phyloP scores from a whole-genome alignment of 2,888 invertebrate genomes.

The Scaeva pyrastri region DNA sequence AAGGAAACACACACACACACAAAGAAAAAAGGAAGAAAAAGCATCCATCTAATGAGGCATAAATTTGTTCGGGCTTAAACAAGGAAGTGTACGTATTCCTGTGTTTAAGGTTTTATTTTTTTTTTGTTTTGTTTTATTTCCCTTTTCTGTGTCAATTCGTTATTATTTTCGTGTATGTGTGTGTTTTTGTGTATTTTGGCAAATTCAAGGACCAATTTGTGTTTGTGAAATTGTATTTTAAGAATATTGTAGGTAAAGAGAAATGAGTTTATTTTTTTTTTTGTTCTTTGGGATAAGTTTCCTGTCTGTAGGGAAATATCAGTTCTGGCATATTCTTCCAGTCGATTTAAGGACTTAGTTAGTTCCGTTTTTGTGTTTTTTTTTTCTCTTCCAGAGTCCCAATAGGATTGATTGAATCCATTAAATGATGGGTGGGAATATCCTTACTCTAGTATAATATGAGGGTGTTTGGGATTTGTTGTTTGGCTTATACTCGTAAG shows the following conservation, averaged over 20 bases:
- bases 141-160: no score
- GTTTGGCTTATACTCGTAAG: not conserved
- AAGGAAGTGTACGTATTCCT: constrained; percentile 20
- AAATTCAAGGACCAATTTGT: constrained; percentile 55
- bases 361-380: constrained; percentile 30
- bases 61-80: constrained; percentile 33
- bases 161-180: not conserved
- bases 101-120: constrained; percentile 12
- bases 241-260: not conserved
- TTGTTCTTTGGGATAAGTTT: constrained; percentile 44
- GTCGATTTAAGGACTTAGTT: constrained; percentile 52
- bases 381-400: not conserved
- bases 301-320: constrained; percentile 54
- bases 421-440: constrained; percentile 18
- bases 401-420: constrained; percentile 45
- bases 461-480: not conserved
- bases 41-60: constrained; percentile 65
- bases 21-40: constrained; percentile 18
- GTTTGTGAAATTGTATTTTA: constrained; percentile 42
- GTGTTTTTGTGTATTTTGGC: not conserved
- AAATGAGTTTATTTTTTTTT: constrained; percentile 19
- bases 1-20: constrained; percentile 11
- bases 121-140: not conserved
- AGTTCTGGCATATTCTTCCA: constrained; percentile 51
- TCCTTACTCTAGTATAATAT: no score